Percentiles rank a stretch among this genome's conserved stretches.
These are phyloP conservation scores for Hydrolagus colliei DNA, from an alignment of 2,797 vertebrate species.

Conservation along the genomic window DNA sequence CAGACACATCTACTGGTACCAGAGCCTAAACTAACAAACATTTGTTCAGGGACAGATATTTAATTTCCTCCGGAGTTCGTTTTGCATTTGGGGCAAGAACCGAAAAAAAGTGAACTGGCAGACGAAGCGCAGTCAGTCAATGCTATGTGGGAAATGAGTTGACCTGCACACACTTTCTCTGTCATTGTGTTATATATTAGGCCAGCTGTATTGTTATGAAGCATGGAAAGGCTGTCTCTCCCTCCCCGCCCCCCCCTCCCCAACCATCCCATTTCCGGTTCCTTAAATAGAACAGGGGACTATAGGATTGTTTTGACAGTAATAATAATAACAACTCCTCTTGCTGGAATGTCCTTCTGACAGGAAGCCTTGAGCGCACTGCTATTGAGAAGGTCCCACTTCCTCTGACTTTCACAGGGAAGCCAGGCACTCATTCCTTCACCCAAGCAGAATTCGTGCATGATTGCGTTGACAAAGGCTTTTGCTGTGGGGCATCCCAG, in stretches of 20 bases:
- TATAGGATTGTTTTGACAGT: neutral
- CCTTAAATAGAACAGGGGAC: slow-evolving; percentile 6
- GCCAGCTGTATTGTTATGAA: slow-evolving; percentile 20
- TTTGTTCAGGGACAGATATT: neutral
- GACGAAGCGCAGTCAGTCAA: neutral
- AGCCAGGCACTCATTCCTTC: neutral
- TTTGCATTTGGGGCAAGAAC: neutral
- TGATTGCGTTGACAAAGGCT: neutral
- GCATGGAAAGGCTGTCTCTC: neutral
- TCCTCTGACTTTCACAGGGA: neutral
- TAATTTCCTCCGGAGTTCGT: neutral
- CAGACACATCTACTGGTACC: neutral
- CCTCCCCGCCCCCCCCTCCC: neutral
- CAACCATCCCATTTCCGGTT: neutral
- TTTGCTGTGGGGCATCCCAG: neutral
- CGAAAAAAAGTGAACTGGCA: neutral
- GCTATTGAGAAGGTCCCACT: neutral
- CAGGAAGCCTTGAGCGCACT: neutral
- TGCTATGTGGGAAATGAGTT: neutral
- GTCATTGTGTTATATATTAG: slow-evolving; percentile 17
- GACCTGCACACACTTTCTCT: slow-evolving; percentile 13
- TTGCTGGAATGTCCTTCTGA: neutral
- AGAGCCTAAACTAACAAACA: neutral
- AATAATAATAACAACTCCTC: neutral
- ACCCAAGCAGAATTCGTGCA: neutral